Conservation (phyloP, 2,888 invertebrate genomes). For the Drosophila rellima region DNA sequence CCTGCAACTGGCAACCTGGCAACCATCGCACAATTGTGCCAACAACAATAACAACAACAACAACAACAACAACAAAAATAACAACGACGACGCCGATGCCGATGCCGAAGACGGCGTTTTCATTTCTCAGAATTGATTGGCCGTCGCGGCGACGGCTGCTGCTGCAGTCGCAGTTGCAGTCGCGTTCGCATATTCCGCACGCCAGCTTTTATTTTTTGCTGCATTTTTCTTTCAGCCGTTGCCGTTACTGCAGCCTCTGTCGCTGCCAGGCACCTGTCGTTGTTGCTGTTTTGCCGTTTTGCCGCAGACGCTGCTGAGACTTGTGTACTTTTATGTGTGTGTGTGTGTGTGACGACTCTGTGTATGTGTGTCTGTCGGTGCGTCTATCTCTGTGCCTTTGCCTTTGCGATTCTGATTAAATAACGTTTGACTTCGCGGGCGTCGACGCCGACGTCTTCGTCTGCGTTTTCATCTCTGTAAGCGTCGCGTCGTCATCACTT, state of each 20-base stretch:
- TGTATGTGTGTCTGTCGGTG: not conserved
- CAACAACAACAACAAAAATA: slow-evolving; percentile 8
- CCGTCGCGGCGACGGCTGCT: slow-evolving; percentile 63
- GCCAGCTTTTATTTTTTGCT: slow-evolving; percentile 66
- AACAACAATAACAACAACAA: slow-evolving; percentile 54
- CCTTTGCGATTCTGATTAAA: slow-evolving; percentile 75
- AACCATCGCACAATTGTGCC: slow-evolving; percentile 73
- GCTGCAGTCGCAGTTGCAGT: slow-evolving; percentile 18
- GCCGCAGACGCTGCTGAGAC: slow-evolving; percentile 51
- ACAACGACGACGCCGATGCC: slow-evolving; percentile 8
- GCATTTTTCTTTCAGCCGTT: slow-evolving; percentile 60
- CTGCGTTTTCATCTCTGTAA: slow-evolving; percentile 22
- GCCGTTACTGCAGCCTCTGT: slow-evolving; percentile 31
- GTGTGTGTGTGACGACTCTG: slow-evolving; percentile 28
- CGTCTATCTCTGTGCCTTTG: slow-evolving; percentile 53
- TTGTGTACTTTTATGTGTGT: slow-evolving; percentile 18
- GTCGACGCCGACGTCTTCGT: slow-evolving; percentile 32
- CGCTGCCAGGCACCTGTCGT: slow-evolving; percentile 55
- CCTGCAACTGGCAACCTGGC: slow-evolving; percentile 49
- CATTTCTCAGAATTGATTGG: slow-evolving; percentile 83
- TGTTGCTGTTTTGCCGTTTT: slow-evolving; percentile 37
- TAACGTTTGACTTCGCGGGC: slow-evolving; percentile 78
- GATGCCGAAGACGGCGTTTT: slow-evolving; percentile 76
- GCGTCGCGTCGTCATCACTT: slow-evolving; percentile 50
- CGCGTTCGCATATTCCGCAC: slow-evolving; percentile 67